Percentiles rank a stretch among this genome's conserved stretches.
Evolutionary conservation across 1,140 invertebrate genomes (phyloP).

Genomic region (Aphelenchoides fujianensis): DNA sequence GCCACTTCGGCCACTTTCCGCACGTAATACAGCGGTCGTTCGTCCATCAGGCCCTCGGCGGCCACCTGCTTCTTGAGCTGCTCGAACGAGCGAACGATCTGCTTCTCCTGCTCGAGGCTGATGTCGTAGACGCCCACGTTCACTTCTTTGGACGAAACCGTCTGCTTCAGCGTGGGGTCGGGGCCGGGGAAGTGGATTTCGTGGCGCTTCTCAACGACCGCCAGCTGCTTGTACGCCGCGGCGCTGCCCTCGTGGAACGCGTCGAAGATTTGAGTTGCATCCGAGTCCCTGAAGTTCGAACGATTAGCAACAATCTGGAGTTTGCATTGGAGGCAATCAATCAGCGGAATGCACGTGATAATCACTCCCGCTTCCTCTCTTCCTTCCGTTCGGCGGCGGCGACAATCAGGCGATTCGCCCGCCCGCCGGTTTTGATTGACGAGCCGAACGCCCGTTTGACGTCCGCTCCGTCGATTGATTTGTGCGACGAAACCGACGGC

Average conservation of each 20-base stretch:
- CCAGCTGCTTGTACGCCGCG: conserved; percentile 57
- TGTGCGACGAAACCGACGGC: too few relatives aligned
- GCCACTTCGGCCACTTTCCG: conserved; percentile 44
- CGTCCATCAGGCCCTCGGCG: conserved; percentile 55
- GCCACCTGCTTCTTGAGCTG: conserved; percentile 43
- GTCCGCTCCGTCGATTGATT: too few relatives aligned
- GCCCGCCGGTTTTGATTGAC: too few relatives aligned
- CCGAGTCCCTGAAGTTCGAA: conserved; percentile 49
- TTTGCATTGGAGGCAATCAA: too few relatives aligned
- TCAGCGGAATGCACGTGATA: too few relatives aligned
- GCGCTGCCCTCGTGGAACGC: conserved; percentile 54
- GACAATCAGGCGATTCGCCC: too few relatives aligned
- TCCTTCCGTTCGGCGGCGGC: too few relatives aligned
- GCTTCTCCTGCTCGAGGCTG: conserved; percentile 57
- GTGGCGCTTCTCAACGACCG: conserved; percentile 38
- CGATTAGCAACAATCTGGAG: neutral
- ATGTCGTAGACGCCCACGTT: conserved; percentile 54
- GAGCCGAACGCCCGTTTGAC: too few relatives aligned
- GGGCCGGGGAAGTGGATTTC: conserved; percentile 20
- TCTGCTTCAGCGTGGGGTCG: conserved; percentile 29
- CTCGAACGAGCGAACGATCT: conserved; percentile 58
- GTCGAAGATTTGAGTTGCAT: conserved; percentile 62
- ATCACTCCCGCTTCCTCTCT: too few relatives aligned
- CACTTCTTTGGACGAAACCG: conserved; percentile 11
- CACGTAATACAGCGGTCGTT: conserved; percentile 39